Evolutionary conservation across 37 sponge, comb jelly and placozoan species (phyloP), one percentile per base, ranked within the genome.

Genomic region (Beroe ovata): DNA sequence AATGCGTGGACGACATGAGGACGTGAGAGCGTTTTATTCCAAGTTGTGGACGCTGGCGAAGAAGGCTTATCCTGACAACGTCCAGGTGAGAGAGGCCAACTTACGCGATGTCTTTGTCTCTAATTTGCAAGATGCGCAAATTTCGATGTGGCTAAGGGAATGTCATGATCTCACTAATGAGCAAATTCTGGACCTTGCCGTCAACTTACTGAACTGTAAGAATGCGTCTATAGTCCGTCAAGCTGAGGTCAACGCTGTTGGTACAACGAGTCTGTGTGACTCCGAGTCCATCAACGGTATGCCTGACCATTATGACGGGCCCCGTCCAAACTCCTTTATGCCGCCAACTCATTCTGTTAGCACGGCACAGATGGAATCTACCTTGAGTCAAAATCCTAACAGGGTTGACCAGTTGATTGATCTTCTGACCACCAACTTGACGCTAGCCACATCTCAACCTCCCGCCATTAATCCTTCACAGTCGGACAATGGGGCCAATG

Each of bases 41-140:
- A 62, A 62, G 29, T 16, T 62, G 4, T 62, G 63, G 63, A 62
- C 63, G 4, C 23, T 62, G 8, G 63, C 63, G 4, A 62, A 62
- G 21, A 62, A 62, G 20, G 63, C 63, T 6, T 62, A 62, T 23
- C 63, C 63, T 62, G 63, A 62, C 29, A 62, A 62, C 21, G 23
- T 23, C 20, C 28, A 66, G 69, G 35, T 32, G 1, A 2, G 35
- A 66, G 30, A 66, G 2, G 69, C 36, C 36, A 66, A 66, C 34
- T 30, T 66, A 30, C 36, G 69, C 30, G 36, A 32, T 37, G 14
- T 30, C 35, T 33, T 33, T 66, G 29, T 62, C 8, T 21, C 63
- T 4, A 62, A 62, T 16, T 25, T 62, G 8, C 63, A 62, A 23
- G 63, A 62, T 23, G 8, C 63, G 6, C 29, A 21, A 25, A 62